Evolutionary conservation across 2,888 invertebrate species (phyloP).

Genomic region (Palloptera scutellata): DNA sequence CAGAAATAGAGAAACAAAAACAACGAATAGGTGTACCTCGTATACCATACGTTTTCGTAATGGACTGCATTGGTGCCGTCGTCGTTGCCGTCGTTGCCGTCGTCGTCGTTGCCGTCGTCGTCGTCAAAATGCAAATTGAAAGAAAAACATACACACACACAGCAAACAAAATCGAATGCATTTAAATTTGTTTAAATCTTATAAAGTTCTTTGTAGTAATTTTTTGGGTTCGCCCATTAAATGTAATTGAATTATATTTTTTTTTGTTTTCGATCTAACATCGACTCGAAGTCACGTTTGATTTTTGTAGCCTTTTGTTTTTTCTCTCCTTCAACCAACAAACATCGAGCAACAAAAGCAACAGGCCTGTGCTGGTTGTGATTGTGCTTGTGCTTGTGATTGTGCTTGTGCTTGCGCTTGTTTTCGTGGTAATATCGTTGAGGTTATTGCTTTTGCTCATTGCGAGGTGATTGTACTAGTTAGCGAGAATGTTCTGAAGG

Average conservation of each 20-base stretch:
- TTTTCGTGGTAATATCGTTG: slow-evolving; percentile 1
- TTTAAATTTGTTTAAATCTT: not conserved
- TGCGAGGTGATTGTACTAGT: slow-evolving; percentile 42
- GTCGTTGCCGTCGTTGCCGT: too few relatives aligned
- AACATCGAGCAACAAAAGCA: too few relatives aligned
- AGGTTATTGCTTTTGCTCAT: slow-evolving; percentile 37
- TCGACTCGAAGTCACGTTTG: slow-evolving; percentile 15
- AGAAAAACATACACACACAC: slow-evolving; percentile 20
- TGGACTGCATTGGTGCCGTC: slow-evolving; percentile 40
- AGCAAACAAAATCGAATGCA: too few relatives aligned
- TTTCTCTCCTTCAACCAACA: too few relatives aligned
- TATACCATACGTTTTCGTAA: slow-evolving; percentile 19
- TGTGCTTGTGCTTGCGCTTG: too few relatives aligned
- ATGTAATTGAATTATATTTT: slow-evolving; percentile 12
- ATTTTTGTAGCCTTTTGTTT: not conserved
- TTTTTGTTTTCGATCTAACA: not conserved
- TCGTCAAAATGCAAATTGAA: too few relatives aligned
- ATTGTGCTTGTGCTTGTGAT: too few relatives aligned
- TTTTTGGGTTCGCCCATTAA: slow-evolving; percentile 15
- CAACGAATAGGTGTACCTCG: too few relatives aligned
- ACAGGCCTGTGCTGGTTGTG: too few relatives aligned
- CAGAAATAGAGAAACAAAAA: not conserved
- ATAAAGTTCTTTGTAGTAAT: slow-evolving; percentile 1
- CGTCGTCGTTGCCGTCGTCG: slow-evolving; percentile 35
- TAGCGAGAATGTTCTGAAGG: slow-evolving; percentile 42